Evolutionary conservation across 2,888 invertebrate species (phyloP).

Genomic region (Mesochorus sp.): DNA sequence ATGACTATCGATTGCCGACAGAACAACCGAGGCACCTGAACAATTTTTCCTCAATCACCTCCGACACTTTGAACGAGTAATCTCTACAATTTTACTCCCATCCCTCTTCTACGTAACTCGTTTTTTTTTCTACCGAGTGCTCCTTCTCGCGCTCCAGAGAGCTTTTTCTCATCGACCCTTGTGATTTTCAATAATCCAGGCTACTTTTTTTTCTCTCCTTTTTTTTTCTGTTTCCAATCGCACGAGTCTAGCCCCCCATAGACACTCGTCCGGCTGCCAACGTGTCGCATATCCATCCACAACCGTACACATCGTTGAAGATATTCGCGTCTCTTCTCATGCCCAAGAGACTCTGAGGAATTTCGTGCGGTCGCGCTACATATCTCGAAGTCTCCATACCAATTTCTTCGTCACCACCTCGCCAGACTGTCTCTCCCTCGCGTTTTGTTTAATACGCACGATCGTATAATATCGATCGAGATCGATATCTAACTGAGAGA

Average conservation of each 20-base stretch:
- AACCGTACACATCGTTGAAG: conserved; percentile 10
- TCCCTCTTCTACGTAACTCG: background rate
- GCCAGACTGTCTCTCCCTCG: conserved; percentile 5
- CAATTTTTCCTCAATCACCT: conserved; percentile 33
- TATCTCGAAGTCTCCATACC: conserved; percentile 24
- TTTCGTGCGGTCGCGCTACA: conserved; percentile 51
- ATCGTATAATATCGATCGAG: background rate
- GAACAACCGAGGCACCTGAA: too few relatives aligned
- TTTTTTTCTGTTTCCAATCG: too few relatives aligned
- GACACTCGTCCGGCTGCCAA: conserved; percentile 9
- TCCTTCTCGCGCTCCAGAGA: conserved; percentile 24
- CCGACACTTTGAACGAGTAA: conserved; percentile 43
- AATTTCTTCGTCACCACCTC: conserved; percentile 38
- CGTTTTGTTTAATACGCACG: background rate
- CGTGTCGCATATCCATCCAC: background rate
- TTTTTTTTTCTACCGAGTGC: conserved; percentile 19
- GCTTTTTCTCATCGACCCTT: conserved; percentile 32
- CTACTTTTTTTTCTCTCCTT: conserved; percentile 32
- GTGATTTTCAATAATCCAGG: conserved; percentile 49
- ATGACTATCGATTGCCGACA: too few relatives aligned
- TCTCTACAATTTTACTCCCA: conserved; percentile 40
- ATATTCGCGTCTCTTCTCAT: conserved; percentile 37
- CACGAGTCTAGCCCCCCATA: conserved; percentile 32
- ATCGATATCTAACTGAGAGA: conserved; percentile 4
- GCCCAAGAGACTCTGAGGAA: conserved; percentile 51